Evolutionary conservation across 2,888 invertebrate genomes (phyloP).

Genomic region (Agrochola litura): DNA sequence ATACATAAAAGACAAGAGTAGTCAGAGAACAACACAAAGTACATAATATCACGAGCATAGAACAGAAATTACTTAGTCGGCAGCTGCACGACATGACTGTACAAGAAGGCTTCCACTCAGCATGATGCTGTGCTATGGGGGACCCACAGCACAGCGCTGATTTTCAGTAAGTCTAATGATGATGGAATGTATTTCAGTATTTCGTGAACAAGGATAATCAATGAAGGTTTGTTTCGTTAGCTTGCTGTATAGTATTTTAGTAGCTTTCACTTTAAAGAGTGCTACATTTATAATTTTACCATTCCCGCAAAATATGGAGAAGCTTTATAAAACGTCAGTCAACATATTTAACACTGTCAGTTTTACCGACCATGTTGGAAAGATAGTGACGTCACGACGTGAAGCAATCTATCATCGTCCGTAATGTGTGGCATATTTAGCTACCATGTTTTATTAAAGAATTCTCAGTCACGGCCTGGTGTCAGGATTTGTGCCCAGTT

Average conservation of each 20-base stretch:
- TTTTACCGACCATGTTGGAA: conserved; percentile 6
- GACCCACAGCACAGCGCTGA: no score
- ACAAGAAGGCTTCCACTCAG: no score
- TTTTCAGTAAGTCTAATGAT: no score
- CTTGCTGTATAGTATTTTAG: neutral
- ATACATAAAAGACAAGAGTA: no score
- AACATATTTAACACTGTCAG: conserved; percentile 53
- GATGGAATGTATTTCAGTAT: neutral
- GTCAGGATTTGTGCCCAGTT: no score
- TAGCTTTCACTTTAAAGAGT: neutral
- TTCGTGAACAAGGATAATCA: neutral
- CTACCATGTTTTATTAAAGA: conserved; percentile 1
- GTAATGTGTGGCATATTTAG: conserved; percentile 26
- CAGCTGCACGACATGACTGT: no score
- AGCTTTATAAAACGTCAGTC: conserved; percentile 41
- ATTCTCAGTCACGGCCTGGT: neutral
- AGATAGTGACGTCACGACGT: conserved; percentile 40
- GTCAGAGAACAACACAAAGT: no score
- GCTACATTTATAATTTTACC: neutral
- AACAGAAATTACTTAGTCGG: no score
- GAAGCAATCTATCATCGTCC: conserved; percentile 43
- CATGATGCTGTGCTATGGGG: no score
- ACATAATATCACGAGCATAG: no score
- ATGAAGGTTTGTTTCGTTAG: neutral
- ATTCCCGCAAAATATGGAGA: conserved; percentile 9